A percentile compares a stretch with the other conserved stretches of the same genome.
These are phyloP conservation scores for Lophius piscatorius DNA, from an alignment of 2,113 vertebrate genomes.

Conservation along the genomic window DNA sequence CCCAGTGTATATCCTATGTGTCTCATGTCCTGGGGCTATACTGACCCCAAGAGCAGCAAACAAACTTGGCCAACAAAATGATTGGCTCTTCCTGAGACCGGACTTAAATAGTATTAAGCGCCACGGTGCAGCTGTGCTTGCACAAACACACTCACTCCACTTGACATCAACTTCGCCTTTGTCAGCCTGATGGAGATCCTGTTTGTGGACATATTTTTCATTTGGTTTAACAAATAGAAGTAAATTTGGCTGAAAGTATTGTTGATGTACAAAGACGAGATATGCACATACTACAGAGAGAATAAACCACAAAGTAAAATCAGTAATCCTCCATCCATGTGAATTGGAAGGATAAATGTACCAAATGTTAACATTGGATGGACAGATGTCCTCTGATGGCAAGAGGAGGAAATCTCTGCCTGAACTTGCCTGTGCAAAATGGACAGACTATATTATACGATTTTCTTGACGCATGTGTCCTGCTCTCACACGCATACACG, in stretches of 20 bases:
- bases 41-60: constrained; percentile 71
- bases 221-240: constrained; percentile 5
- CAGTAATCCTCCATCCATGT: not conserved
- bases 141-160: constrained; percentile 40
- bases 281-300: not conserved
- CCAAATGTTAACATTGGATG: constrained; percentile 43
- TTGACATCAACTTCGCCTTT: constrained; percentile 39
- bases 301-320: constrained; percentile 29
- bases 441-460: constrained; percentile 53
- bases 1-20: constrained; percentile 57
- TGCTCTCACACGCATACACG: constrained; percentile 16
- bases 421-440: constrained; percentile 56
- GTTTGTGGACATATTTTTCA: constrained; percentile 20
- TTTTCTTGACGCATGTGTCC: constrained; percentile 58
- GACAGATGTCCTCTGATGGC: constrained; percentile 36
- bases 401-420: constrained; percentile 40
- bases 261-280: constrained; percentile 4
- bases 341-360: constrained; percentile 30
- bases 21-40: constrained; percentile 62
- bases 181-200: constrained; percentile 18
- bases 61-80: constrained; percentile 59
- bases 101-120: constrained; percentile 69
- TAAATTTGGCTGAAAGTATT: not conserved
- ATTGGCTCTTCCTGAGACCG: constrained; percentile 76
- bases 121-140: constrained; percentile 51